These are phyloP conservation scores for Crocuta crocuta DNA, from an alignment of 2,113 vertebrate genomes.

Conservation along the genomic window DNA sequence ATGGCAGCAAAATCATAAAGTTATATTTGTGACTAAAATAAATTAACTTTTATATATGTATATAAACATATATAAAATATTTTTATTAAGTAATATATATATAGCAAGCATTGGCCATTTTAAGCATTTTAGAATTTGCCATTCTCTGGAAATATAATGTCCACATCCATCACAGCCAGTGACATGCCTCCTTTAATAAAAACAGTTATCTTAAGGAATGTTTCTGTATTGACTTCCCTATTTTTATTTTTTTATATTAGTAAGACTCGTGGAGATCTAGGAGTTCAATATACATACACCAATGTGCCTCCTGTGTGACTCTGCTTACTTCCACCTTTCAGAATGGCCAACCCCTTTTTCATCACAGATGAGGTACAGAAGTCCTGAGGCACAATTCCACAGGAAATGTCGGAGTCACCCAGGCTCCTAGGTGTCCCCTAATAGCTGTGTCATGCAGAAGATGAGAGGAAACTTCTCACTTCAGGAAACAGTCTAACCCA, in stretches of 20 bases:
- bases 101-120: neutral
- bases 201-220: neutral
- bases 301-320: no score
- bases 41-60: neutral
- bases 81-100: neutral
- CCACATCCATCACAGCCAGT: neutral
- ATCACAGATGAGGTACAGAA: neutral
- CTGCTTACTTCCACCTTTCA: no score
- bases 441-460: no score
- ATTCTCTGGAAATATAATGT: neutral
- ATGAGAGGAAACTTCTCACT: neutral
- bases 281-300: neutral
- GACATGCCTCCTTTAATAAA: neutral
- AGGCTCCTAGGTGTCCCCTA: neutral
- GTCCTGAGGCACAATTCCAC: neutral
- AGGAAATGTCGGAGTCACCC: no score
- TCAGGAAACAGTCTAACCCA: neutral
- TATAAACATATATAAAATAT: no score
- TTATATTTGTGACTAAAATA: neutral
- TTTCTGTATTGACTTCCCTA: neutral
- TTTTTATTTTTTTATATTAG: neutral
- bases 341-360: no score
- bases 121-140: neutral
- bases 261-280: neutral
- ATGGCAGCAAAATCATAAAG: neutral